A percentile compares a stretch with the other conserved stretches of the same genome.
Evolutionary conservation across 2,797 vertebrate species (phyloP).

Genomic region (Mormyrus proboscirostris): DNA sequence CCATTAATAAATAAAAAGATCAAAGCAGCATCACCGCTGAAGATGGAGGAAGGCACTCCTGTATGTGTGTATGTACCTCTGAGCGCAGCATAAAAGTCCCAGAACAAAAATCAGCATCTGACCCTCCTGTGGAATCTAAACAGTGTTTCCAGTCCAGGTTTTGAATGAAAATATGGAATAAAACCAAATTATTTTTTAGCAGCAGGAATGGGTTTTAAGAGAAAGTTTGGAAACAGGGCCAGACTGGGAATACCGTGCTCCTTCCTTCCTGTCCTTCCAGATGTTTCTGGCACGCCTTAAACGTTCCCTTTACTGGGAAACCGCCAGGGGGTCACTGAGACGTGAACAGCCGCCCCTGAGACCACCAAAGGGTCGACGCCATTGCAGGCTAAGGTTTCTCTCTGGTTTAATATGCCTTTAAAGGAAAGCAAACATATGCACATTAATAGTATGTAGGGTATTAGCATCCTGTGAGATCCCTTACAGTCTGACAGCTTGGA

Average conservation of each 20-base stretch:
- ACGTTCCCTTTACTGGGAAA: neutral
- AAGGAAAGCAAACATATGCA: neutral
- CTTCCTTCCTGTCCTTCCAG: neutral
- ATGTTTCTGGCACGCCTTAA: neutral
- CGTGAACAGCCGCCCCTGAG: neutral
- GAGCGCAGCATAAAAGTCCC: neutral
- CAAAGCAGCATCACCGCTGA: neutral
- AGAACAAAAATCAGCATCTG: neutral
- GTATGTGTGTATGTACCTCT: neutral
- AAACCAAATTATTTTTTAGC: neutral
- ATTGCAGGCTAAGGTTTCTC: neutral
- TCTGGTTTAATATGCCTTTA: neutral
- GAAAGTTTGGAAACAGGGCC: neutral
- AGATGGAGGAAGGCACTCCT: neutral
- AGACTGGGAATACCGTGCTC: neutral
- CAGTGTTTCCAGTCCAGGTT: neutral
- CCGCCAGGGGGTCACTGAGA: neutral
- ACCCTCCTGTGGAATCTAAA: neutral
- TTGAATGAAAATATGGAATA: neutral
- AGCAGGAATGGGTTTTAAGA: neutral
- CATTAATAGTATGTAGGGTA: neutral
- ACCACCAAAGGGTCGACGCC: neutral
- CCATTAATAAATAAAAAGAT: constrained; percentile 6
- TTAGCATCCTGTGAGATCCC: neutral
- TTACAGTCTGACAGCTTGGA: neutral